Conservation (phyloP, 2,113 vertebrate species). For the Sebastes fasciatus region DNA sequence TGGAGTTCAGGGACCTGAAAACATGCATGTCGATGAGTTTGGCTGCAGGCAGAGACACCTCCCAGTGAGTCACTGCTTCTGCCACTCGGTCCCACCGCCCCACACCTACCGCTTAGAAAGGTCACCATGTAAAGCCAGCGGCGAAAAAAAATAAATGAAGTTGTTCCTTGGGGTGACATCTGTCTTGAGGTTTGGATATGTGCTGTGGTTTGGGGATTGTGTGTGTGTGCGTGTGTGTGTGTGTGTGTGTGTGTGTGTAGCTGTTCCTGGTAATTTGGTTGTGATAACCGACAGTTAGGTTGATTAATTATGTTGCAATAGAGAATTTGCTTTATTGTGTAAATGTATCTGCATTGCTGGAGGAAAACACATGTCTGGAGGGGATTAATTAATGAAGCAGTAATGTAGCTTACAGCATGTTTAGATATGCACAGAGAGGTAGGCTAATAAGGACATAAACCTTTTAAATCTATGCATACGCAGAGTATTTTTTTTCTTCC, state of each 20-base stretch:
- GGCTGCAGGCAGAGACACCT: slow-evolving; percentile 58
- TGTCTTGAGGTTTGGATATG: slow-evolving; percentile 37
- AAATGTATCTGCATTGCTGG: slow-evolving; percentile 3
- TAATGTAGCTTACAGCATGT: neutral
- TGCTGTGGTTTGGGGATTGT: slow-evolving; percentile 10
- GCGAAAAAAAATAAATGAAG: slow-evolving; percentile 47
- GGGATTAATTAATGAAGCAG: neutral
- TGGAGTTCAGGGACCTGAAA: slow-evolving; percentile 43
- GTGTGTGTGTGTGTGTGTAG: neutral
- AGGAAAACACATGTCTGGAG: neutral
- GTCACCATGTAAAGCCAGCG: slow-evolving; percentile 55
- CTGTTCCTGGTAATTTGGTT: slow-evolving; percentile 16
- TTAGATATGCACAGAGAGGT: neutral
- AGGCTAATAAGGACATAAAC: neutral
- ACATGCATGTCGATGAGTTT: slow-evolving; percentile 65
- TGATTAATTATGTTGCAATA: slow-evolving; percentile 37
- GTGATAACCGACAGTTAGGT: slow-evolving; percentile 17
- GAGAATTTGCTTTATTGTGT: neutral
- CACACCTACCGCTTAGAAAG: slow-evolving; percentile 56
- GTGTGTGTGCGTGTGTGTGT: slow-evolving; percentile 2
- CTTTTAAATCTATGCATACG: too few species aligned
- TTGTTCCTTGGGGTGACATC: slow-evolving; percentile 54
- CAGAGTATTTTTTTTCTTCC: too few species aligned
- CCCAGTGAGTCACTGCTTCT: slow-evolving; percentile 43
- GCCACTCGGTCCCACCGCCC: slow-evolving; percentile 33